Evolutionary conservation across 1,140 invertebrate species (phyloP).

Genomic region (Lucilia cuprina): DNA sequence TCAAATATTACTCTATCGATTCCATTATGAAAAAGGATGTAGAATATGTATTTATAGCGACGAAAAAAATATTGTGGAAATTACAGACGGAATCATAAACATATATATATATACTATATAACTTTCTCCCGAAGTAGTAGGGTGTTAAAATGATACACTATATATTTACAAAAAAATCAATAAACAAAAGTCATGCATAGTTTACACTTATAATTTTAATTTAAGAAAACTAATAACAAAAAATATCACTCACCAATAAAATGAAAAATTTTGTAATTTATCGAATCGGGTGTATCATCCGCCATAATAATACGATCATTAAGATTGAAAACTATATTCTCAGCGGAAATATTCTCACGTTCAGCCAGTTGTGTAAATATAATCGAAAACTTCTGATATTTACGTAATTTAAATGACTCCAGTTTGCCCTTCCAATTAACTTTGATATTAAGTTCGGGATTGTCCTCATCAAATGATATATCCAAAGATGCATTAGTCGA

Average conservation of each 20-base stretch:
- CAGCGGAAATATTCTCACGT: constrained; percentile 44
- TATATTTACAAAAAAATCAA: no score
- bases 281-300: constrained; percentile 47
- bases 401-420: constrained; percentile 48
- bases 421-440: constrained; percentile 51
- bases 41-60: no score
- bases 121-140: no score
- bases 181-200: no score
- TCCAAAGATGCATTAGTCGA: not conserved
- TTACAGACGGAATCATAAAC: no score
- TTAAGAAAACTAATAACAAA: no score
- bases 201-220: no score
- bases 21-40: no score
- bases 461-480: constrained; percentile 44
- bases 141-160: no score
- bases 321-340: constrained; percentile 46
- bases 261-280: constrained; percentile 49
- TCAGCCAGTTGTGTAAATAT: constrained; percentile 50
- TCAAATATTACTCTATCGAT: no score
- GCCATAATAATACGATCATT: constrained; percentile 45
- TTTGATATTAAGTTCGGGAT: constrained; percentile 47
- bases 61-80: no score
- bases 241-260: constrained; percentile 42
- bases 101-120: no score
- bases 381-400: constrained; percentile 51